Conservation (phyloP, 2,888 invertebrate genomes). For the Agrilus biguttatus region DNA sequence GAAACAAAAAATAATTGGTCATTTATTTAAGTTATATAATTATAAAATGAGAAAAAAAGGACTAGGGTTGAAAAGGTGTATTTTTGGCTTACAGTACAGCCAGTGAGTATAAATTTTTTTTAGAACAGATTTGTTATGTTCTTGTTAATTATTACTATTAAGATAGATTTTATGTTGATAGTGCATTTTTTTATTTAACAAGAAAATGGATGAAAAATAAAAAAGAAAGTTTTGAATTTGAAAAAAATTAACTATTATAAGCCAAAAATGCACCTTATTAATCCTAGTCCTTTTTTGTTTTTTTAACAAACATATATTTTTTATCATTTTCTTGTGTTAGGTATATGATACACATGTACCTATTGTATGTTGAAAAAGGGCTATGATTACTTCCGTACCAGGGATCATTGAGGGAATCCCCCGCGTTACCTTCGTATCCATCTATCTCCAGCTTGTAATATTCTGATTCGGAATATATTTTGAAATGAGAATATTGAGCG, state of each 20-base stretch:
- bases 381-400: constrained; percentile 91
- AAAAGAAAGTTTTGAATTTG: too few species aligned
- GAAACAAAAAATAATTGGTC: constrained; percentile 3
- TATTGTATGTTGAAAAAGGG: constrained; percentile 85
- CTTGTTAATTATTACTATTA: too few species aligned
- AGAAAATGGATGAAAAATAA: too few species aligned
- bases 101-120: background rate
- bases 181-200: too few species aligned
- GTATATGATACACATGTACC: constrained; percentile 33
- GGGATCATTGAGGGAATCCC: constrained; percentile 82
- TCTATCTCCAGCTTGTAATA: constrained; percentile 86
- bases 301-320: background rate
- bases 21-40: too few species aligned
- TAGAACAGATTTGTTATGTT: background rate
- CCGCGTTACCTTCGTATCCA: constrained; percentile 82
- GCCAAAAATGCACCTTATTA: background rate
- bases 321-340: background rate
- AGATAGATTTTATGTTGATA: too few species aligned
- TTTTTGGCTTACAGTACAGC: background rate
- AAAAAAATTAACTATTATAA: too few species aligned
- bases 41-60: too few species aligned
- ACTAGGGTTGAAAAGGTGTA: too few species aligned
- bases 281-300: background rate
- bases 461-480: constrained; percentile 82
- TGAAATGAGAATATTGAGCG: constrained; percentile 83